These are phyloP conservation scores for Sphecodes monilicornis DNA, from an alignment of 2,888 invertebrate genomes.

Conservation along the genomic window DNA sequence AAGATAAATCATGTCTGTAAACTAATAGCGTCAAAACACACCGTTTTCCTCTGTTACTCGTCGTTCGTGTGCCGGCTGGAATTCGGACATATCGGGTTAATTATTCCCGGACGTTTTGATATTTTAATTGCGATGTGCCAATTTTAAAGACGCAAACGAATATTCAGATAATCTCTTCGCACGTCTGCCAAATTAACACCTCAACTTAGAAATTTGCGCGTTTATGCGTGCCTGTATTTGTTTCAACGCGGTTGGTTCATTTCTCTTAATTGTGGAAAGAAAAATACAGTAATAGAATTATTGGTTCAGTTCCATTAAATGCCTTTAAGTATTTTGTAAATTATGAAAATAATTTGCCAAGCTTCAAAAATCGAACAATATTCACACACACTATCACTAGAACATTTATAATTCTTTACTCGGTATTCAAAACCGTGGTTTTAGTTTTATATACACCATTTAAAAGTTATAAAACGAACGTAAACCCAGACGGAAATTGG, in stretches of 20 bases:
- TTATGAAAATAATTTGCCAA: no score
- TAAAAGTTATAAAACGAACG: no score
- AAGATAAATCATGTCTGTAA: slow-evolving; percentile 58
- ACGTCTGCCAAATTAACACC: neutral
- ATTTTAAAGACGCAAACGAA: slow-evolving; percentile 11
- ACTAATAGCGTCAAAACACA: slow-evolving; percentile 51
- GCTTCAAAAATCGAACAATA: no score
- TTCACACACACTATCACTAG: no score
- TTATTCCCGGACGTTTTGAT: slow-evolving; percentile 18
- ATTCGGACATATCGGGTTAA: slow-evolving; percentile 30
- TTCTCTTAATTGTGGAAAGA: no score
- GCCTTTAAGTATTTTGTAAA: no score
- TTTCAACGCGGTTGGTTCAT: neutral
- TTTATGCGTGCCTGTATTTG: neutral
- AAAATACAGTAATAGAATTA: no score
- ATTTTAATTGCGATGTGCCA: slow-evolving; percentile 39
- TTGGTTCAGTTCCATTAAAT: no score
- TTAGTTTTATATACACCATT: no score
- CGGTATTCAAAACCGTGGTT: no score
- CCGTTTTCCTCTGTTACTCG: slow-evolving; percentile 15
- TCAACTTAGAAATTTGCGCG: neutral
- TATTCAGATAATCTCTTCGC: neutral
- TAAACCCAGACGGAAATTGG: no score
- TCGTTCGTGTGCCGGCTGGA: neutral
- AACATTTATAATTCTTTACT: no score